phyloP scores from a whole-genome alignment of 2,797 vertebrate genomes.

The Florisuga fusca region DNA sequence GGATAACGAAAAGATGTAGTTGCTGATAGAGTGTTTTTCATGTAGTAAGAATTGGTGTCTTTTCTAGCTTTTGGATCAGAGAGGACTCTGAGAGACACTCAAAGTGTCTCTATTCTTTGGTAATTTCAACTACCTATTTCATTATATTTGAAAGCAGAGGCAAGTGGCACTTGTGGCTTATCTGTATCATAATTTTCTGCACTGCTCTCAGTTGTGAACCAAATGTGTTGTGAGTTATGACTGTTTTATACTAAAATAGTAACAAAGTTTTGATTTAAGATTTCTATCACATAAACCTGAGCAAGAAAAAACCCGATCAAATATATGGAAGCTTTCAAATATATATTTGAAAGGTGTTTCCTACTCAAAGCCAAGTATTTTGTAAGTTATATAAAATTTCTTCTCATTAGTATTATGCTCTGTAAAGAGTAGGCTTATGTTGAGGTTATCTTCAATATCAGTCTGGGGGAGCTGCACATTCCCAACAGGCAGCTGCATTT shows the following conservation, averaged over 20 bases:
- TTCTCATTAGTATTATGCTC: not conserved
- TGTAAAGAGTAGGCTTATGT: not conserved
- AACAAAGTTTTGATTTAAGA: not conserved
- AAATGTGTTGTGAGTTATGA: not conserved
- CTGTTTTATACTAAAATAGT: not conserved
- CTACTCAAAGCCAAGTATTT: not conserved
- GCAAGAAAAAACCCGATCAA: not conserved
- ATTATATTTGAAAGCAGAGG: not conserved
- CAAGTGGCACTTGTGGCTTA: not conserved
- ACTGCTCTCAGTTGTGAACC: not conserved
- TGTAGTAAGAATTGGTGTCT: not conserved
- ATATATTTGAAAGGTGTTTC: not conserved
- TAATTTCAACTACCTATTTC: not conserved
- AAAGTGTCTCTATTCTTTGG: not conserved
- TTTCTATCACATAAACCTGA: not conserved
- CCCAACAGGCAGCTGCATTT: not conserved
- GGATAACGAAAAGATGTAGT: not conserved
- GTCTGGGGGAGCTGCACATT: not conserved
- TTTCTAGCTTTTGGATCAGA: not conserved
- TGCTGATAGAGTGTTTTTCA: not conserved
- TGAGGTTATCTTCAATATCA: not conserved
- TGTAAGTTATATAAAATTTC: not conserved
- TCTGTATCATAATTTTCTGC: not conserved
- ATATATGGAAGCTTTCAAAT: not conserved
- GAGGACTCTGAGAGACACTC: too few relatives aligned